Base-by-base conservation (phyloP, 1,140 invertebrate genomes). In the Littorina saxatilis region DNA sequence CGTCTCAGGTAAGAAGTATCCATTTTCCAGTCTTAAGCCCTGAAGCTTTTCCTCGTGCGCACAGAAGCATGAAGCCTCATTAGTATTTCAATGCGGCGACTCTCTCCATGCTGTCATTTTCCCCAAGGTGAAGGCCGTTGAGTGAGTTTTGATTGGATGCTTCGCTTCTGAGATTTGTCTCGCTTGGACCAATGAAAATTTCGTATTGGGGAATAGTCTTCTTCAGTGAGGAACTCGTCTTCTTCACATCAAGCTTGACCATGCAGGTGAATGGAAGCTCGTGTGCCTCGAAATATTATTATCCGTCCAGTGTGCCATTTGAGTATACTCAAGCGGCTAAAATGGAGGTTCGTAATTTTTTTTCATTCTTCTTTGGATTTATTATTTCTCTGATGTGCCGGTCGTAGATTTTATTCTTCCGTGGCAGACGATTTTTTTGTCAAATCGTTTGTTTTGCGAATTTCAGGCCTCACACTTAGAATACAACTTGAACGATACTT, bases 241-340 rank as follows among this genome's bases (percentile, higher is more conserved):
- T 9, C 66, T 40, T 68, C 66, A 68, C 66, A 39, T 68, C 66
- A 68, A 37, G 66, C 66, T 68, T 68, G 66, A 68, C 66, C 66
- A 68, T 68, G 66, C 66, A 68, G 66, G 66, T 3, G 66, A 35
- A 32, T 68, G 66, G 66, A 68, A 15, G 7, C 3, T 17, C 20
- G 5, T 68, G 23, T 40, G 37, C 32, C 17, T 5, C 35, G 35
- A 68, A 39, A 17, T 68, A 35, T 68, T 39, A 35, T 68, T 39
- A 29, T 32, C 23, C 39, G 37, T 68, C 4, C 35, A 39, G 20
- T 68, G 66, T 39, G 37, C 66, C 32, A 5, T 39, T 39, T 32
- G 35, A 68, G 43, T 23, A 39, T 32, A 32, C 61, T 68, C 13
- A 13, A 13, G 5, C 66, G 39, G 35, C 7, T 17, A 32, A 32